These are phyloP conservation scores for Drosophila virilis DNA, from an alignment of 1,140 invertebrate species.

Conservation along the genomic window DNA sequence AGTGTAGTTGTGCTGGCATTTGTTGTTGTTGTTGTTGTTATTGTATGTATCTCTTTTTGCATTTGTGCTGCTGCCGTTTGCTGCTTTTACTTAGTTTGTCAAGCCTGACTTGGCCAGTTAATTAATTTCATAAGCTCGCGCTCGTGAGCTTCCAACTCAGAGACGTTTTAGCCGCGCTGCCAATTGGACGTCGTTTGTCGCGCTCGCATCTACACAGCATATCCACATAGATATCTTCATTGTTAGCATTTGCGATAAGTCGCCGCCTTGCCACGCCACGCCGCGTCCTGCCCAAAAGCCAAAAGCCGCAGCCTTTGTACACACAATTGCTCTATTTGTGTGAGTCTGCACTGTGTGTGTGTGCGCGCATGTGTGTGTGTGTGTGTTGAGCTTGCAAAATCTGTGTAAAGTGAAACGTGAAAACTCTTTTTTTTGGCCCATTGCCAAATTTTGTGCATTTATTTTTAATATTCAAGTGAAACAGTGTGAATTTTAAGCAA, in stretches of 20 bases:
- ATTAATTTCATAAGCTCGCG: conserved; percentile 72
- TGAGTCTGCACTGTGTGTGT: not conserved
- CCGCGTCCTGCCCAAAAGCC: conserved; percentile 56
- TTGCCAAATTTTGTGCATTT: conserved; percentile 27
- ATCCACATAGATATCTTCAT: not conserved
- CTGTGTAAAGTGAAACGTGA: conserved; percentile 60
- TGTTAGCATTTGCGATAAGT: not conserved
- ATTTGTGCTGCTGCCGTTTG: conserved; percentile 22
- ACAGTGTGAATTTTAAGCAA: conserved; percentile 37
- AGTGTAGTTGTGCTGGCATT: conserved; percentile 11
- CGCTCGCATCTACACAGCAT: conserved; percentile 7
- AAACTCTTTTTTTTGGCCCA: conserved; percentile 49
- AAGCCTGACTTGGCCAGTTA: conserved; percentile 77
- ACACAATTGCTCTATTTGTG: conserved; percentile 17
- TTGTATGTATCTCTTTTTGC: conserved; percentile 12
- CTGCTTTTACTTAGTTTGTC: conserved; percentile 48
- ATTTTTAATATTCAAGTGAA: conserved; percentile 42
- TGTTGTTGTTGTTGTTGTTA: conserved; percentile 36
- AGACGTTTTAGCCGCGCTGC: conserved; percentile 67
- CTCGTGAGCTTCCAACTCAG: conserved; percentile 58
- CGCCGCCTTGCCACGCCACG: conserved; percentile 2
- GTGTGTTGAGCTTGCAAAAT: conserved; percentile 52
- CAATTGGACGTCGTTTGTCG: conserved; percentile 64
- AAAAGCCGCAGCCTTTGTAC: conserved; percentile 20
- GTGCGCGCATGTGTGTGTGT: conserved; percentile 2